A percentile compares a stretch with the other conserved stretches of the same genome.
phyloP scores from a whole-genome alignment of 2,888 invertebrate species.

The Acleris emargana region DNA sequence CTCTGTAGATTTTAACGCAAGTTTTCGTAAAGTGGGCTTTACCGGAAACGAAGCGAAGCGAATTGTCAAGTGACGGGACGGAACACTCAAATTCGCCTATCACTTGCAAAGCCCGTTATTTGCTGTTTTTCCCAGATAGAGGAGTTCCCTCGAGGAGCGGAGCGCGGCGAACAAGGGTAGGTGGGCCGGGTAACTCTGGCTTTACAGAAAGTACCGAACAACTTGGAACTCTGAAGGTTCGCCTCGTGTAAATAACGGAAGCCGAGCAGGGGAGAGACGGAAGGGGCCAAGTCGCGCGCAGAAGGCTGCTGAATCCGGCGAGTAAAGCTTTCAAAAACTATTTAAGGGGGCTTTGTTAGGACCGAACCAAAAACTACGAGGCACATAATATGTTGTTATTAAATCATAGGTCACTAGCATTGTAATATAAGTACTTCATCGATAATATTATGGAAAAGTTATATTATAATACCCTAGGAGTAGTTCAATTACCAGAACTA shows the following conservation, averaged over 20 bases:
- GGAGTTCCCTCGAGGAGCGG: conserved; percentile 51
- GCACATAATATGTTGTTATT: conserved; percentile 26
- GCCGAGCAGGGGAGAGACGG: conserved; percentile 43
- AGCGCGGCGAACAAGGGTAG: conserved; percentile 46
- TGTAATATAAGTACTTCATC: neutral
- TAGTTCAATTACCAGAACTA: conserved; percentile 21
- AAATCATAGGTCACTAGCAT: conserved; percentile 21
- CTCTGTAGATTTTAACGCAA: conserved; percentile 46
- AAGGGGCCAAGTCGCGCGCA: conserved; percentile 55
- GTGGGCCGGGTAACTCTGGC: conserved; percentile 38
- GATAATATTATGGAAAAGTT: too few species aligned
- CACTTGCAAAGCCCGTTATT: conserved; percentile 68
- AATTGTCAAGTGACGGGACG: conserved; percentile 59
- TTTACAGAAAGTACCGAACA: conserved; percentile 57
- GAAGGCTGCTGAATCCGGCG: conserved; percentile 47
- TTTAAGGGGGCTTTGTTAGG: conserved; percentile 73
- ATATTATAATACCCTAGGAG: neutral
- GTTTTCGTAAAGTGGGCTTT: conserved; percentile 59
- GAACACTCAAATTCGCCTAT: conserved; percentile 59
- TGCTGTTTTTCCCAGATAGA: conserved; percentile 70
- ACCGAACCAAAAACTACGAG: conserved; percentile 45
- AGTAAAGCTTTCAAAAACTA: conserved; percentile 73
- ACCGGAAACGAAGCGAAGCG: conserved; percentile 67
- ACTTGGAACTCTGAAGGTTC: conserved; percentile 67
- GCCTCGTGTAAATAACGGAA: conserved; percentile 70